Evolutionary conservation across 2,888 invertebrate genomes (phyloP).

Genomic region (Leptopterna dolabrata): DNA sequence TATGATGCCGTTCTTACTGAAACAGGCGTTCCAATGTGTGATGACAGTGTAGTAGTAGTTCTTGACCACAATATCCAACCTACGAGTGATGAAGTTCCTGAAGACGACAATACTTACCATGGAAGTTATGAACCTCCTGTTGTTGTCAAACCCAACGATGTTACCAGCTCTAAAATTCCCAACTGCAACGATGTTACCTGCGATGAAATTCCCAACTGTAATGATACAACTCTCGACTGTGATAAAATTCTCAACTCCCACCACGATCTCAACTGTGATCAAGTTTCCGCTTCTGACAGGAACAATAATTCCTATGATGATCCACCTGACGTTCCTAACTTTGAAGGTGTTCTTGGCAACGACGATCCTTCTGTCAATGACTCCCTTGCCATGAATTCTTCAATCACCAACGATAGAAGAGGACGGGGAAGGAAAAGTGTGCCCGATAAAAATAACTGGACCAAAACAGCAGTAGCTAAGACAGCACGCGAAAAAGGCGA

Average conservation of each 20-base stretch:
- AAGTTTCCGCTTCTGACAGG: not conserved
- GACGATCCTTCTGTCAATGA: not conserved
- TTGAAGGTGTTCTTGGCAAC: not conserved
- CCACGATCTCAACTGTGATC: too few species aligned
- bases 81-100: too few species aligned
- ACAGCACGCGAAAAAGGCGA: not conserved
- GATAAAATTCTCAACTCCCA: too few species aligned
- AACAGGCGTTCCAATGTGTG: too few species aligned
- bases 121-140: not conserved
- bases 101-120: too few species aligned
- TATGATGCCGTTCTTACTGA: too few species aligned
- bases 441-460: not conserved
- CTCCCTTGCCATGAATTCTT: not conserved
- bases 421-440: not conserved
- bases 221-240: not conserved
- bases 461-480: not conserved
- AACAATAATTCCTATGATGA: not conserved
- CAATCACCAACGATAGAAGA: not conserved
- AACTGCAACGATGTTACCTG: not conserved
- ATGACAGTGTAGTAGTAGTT: too few species aligned
- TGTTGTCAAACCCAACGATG: not conserved
- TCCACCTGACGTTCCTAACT: conserved; percentile 1
- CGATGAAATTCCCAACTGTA: not conserved
- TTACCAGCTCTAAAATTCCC: not conserved
- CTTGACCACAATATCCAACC: too few species aligned